These are phyloP conservation scores for human DNA, from an alignment of 2,113 vertebrate genomes.

Conservation along the genomic window GRCh38 chr4:67089501-67090000, in stretches of 20 bases:
- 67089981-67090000: too few relatives aligned
- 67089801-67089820: too few relatives aligned
- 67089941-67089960: too few relatives aligned
- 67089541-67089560: neutral
- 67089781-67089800: neutral
- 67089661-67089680: neutral
- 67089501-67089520: neutral
- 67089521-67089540: neutral
- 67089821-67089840: too few relatives aligned
- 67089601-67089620: neutral
- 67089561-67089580: neutral
- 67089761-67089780: neutral
- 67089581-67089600: neutral
- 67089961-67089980: too few relatives aligned
- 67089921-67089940: too few relatives aligned
- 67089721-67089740: neutral
- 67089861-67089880: too few relatives aligned
- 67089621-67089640: neutral
- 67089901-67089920: too few relatives aligned
- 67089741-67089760: neutral
- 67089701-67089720: neutral
- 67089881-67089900: too few relatives aligned
- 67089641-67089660: neutral
- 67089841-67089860: too few relatives aligned
- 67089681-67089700: neutral